Conservation (phyloP, 2,113 vertebrate species). For the Grus americana region DNA sequence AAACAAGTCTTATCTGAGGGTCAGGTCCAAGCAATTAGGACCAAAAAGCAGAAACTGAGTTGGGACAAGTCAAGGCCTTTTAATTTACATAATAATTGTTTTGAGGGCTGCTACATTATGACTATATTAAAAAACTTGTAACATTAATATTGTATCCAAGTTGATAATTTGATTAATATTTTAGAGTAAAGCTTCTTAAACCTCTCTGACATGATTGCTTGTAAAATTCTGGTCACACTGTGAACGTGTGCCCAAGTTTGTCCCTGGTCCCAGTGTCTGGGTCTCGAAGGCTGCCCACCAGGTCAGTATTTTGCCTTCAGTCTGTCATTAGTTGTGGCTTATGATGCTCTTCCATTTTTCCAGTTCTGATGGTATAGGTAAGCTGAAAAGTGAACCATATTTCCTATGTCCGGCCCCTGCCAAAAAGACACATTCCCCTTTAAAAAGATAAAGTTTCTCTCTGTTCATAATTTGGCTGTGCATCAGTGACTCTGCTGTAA, state of each 20-base stretch:
- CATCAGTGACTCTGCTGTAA: neutral
- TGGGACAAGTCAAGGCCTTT: neutral
- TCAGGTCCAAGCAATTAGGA: neutral
- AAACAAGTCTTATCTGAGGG: neutral
- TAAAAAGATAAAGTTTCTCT: neutral
- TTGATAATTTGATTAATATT: neutral
- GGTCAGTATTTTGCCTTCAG: too few relatives aligned
- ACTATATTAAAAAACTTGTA: neutral
- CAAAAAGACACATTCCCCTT: neutral
- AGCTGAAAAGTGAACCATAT: neutral
- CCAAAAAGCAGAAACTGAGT: neutral
- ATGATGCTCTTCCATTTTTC: rapidly evolving
- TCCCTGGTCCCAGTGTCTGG: neutral
- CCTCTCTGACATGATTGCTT: neutral
- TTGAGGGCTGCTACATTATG: neutral
- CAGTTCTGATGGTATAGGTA: neutral
- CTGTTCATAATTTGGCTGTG: neutral
- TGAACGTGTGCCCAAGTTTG: neutral
- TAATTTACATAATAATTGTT: neutral
- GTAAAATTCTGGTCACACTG: neutral
- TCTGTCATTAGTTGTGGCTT: neutral
- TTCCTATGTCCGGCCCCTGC: neutral
- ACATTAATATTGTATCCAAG: neutral
- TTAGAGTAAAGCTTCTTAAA: neutral
- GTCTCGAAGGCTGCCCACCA: neutral